Conservation (phyloP, 2,888 invertebrate species). For the Laspeyria flexula region DNA sequence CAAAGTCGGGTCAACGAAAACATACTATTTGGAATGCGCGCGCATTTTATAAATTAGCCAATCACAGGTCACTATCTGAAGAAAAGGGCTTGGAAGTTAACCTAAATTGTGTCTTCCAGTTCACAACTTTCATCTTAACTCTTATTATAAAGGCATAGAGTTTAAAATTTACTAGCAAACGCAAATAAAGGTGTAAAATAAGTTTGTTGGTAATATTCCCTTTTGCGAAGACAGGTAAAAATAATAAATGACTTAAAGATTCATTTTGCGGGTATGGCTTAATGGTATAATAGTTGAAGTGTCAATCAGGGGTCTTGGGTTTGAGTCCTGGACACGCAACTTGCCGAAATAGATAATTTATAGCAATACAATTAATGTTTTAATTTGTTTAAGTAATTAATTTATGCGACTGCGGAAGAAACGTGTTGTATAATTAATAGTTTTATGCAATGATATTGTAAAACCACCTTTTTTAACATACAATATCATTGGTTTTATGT, state of each 20-base stretch:
- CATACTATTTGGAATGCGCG: slow-evolving; percentile 50
- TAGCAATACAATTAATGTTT: too few species aligned
- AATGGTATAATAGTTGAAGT: background rate
- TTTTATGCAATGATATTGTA: too few species aligned
- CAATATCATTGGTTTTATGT: too few species aligned
- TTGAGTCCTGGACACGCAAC: background rate
- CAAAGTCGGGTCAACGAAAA: background rate
- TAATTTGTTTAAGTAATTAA: too few species aligned
- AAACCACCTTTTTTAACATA: too few species aligned
- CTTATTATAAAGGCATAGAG: background rate
- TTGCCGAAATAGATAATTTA: too few species aligned
- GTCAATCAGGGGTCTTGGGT: background rate
- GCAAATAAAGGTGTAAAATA: background rate
- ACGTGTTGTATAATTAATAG: too few species aligned
- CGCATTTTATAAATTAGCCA: slow-evolving; percentile 59
- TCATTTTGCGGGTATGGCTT: background rate
- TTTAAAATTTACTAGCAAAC: slow-evolving; percentile 4
- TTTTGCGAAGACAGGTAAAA: slow-evolving; percentile 9
- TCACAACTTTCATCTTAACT: slow-evolving; percentile 8
- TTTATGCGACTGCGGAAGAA: too few species aligned
- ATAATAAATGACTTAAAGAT: slow-evolving; percentile 9
- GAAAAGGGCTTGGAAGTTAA: slow-evolving; percentile 56
- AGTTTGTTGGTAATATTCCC: slow-evolving; percentile 12
- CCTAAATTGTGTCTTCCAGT: too few species aligned
- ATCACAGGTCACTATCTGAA: slow-evolving; percentile 50